Evolutionary conservation across 2,888 invertebrate genomes (phyloP).

Genomic region (Epistrophe grossulariae): DNA sequence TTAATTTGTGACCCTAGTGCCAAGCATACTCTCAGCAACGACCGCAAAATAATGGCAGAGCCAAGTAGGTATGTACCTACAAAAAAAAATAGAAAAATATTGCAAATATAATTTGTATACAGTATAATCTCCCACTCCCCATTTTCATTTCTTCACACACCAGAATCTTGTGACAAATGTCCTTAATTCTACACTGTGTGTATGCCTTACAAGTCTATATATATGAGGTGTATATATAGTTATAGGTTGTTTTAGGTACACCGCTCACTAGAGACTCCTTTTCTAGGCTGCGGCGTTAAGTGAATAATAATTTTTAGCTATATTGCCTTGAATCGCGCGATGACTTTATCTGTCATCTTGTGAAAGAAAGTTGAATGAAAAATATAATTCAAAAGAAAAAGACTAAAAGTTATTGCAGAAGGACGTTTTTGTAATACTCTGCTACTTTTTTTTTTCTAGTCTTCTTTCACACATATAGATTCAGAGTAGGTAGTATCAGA

Average conservation of each 20-base stretch:
- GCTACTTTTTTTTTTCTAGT: slow-evolving; percentile 27
- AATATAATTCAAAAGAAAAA: slow-evolving; percentile 35
- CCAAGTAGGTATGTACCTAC: too few species aligned
- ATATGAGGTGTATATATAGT: not conserved
- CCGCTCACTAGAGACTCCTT: not conserved
- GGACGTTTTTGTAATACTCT: slow-evolving; percentile 70
- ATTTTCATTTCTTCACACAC: slow-evolving; percentile 1
- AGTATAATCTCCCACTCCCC: slow-evolving; percentile 39
- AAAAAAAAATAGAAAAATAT: slow-evolving; percentile 6
- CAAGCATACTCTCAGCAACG: slow-evolving; percentile 54
- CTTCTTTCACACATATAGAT: not conserved
- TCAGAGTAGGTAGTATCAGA: not conserved
- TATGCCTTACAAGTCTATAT: not conserved
- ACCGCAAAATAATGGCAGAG: slow-evolving; percentile 54
- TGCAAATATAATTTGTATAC: slow-evolving; percentile 59
- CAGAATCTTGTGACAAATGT: slow-evolving; percentile 65
- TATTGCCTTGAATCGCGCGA: slow-evolving; percentile 41
- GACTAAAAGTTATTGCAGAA: slow-evolving; percentile 64
- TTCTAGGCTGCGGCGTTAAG: slow-evolving; percentile 61
- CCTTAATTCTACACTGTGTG: slow-evolving; percentile 41
- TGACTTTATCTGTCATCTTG: slow-evolving; percentile 69
- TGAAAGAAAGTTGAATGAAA: slow-evolving; percentile 48
- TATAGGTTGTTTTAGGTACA: not conserved
- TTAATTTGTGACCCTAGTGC: slow-evolving; percentile 65
- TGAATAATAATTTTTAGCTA: slow-evolving; percentile 76